phyloP scores from a whole-genome alignment of 2,888 invertebrate species.

The Pristionchus maxplancki region DNA sequence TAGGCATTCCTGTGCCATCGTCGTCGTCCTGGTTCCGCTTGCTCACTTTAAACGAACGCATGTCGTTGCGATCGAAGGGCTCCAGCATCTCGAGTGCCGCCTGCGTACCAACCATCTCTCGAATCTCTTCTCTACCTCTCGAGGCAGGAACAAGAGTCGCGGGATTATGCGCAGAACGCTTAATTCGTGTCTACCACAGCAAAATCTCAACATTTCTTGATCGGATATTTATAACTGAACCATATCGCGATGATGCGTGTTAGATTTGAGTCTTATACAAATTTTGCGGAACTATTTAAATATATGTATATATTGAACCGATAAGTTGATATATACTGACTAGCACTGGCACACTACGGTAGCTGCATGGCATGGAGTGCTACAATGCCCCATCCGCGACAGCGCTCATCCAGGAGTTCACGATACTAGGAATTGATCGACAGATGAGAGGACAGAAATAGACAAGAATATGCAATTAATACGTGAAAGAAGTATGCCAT shows the following conservation, averaged over 20 bases:
- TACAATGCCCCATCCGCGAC: neutral
- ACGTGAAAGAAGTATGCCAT: neutral
- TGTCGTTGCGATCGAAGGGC: slow-evolving; percentile 42
- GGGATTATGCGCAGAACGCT: neutral
- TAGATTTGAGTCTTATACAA: neutral
- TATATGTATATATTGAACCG: neutral
- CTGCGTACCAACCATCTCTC: neutral
- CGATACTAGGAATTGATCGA: slow-evolving; percentile 17
- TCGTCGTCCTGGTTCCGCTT: neutral
- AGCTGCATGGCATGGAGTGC: neutral
- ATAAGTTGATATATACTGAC: neutral
- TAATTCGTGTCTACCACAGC: neutral
- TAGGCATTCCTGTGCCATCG: slow-evolving; percentile 65
- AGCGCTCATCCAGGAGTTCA: neutral
- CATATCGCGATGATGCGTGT: slow-evolving; percentile 4
- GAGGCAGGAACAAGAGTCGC: neutral
- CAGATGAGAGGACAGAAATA: neutral
- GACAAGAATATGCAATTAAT: neutral
- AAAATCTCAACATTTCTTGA: too few species aligned
- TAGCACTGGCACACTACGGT: slow-evolving; percentile 9
- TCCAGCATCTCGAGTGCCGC: slow-evolving; percentile 20
- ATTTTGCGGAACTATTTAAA: neutral
- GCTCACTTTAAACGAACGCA: slow-evolving; percentile 41
- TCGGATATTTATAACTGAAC: neutral
- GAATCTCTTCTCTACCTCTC: too few species aligned